Evolutionary conservation across 2,888 invertebrate species (phyloP).

Genomic region (Tryphoninae sp.): DNA sequence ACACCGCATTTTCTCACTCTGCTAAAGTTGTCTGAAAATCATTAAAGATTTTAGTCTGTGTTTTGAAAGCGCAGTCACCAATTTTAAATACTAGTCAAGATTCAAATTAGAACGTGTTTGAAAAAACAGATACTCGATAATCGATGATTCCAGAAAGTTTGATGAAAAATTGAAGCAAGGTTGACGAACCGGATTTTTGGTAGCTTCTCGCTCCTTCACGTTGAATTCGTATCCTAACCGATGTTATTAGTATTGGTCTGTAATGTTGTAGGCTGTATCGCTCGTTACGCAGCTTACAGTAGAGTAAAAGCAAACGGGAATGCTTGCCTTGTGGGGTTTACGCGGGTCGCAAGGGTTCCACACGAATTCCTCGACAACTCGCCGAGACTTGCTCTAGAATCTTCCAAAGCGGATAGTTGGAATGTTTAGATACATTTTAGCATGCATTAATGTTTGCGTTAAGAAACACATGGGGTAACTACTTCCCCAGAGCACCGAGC

Average conservation of each 20-base stretch:
- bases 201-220: conserved; percentile 9
- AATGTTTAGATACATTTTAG: conserved; percentile 77
- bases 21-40: too few species aligned
- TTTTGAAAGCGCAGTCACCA: too few species aligned
- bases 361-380: conserved; percentile 32
- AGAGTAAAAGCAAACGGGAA: conserved; percentile 25
- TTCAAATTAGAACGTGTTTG: neutral
- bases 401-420: conserved; percentile 70
- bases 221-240: neutral
- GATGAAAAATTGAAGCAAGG: conserved; percentile 3
- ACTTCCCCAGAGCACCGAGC: neutral
- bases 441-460: conserved; percentile 75
- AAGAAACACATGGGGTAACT: conserved; percentile 59
- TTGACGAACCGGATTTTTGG: neutral
- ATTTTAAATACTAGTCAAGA: neutral
- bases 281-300: conserved; percentile 42
- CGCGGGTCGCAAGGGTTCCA: conserved; percentile 5
- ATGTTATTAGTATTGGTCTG: neutral
- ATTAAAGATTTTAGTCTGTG: too few species aligned
- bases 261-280: neutral
- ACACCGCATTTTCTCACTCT: too few species aligned
- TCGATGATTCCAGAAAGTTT: neutral
- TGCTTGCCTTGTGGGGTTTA: conserved; percentile 23
- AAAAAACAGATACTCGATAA: conserved; percentile 1
- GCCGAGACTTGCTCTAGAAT: neutral